These are phyloP conservation scores for Blastobasis lacticolella DNA, from an alignment of 2,888 invertebrate species.

Conservation along the genomic window DNA sequence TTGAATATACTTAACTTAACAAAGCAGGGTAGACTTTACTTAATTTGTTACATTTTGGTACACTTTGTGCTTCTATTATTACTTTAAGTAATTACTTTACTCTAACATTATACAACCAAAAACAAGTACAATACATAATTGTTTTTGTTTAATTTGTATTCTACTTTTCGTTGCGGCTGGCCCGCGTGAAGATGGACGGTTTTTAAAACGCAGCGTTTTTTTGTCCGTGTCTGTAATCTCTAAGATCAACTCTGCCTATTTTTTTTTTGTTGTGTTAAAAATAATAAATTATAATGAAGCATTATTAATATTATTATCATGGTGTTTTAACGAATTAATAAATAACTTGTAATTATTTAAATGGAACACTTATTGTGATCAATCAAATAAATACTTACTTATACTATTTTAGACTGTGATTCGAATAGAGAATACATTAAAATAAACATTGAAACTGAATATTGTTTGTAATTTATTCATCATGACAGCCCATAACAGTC, in stretches of 20 bases:
- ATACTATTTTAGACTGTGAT: slow-evolving; percentile 30
- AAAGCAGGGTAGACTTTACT: no score
- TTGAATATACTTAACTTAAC: no score
- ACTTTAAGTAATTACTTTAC: no score
- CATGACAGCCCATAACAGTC: no score
- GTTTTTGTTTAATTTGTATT: slow-evolving; percentile 1
- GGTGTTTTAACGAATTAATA: slow-evolving; percentile 10
- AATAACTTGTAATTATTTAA: slow-evolving; percentile 17
- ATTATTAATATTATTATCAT: slow-evolving; percentile 6
- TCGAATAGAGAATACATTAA: slow-evolving; percentile 16
- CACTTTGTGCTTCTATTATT: no score
- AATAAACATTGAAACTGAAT: no score
- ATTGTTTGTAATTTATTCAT: no score
- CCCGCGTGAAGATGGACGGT: slow-evolving; percentile 12
- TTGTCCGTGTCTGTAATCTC: slow-evolving; percentile 25
- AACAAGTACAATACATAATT: background rate
- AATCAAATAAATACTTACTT: slow-evolving; percentile 3
- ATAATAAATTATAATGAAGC: slow-evolving; percentile 13
- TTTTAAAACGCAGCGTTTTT: slow-evolving; percentile 28
- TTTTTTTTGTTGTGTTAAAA: slow-evolving; percentile 22
- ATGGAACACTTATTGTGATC: slow-evolving; percentile 8
- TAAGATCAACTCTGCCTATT: slow-evolving; percentile 34
- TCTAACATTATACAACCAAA: no score
- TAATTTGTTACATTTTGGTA: no score
- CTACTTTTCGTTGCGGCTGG: slow-evolving; percentile 21